These are phyloP conservation scores for Casuarius casuarius DNA, from an alignment of 2,113 vertebrate genomes.

Conservation along the genomic window DNA sequence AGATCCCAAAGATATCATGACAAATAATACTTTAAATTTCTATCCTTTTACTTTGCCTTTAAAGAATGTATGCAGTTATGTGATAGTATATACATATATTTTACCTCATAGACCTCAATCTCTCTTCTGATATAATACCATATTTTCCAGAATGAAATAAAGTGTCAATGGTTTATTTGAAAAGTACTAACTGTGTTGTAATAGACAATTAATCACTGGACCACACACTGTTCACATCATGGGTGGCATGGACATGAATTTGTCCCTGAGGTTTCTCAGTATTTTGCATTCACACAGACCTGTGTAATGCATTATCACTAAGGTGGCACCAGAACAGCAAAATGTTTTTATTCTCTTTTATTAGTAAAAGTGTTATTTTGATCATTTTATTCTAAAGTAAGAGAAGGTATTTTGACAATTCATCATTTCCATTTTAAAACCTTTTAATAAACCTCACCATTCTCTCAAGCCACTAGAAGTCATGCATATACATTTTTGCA, in stretches of 20 bases:
- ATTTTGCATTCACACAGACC: background rate
- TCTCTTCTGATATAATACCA: background rate
- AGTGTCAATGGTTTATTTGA: background rate
- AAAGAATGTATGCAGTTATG: rapidly evolving
- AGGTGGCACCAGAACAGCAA: background rate
- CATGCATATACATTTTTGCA: no score
- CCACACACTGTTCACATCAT: background rate
- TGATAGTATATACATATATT: background rate
- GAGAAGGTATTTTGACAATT: background rate
- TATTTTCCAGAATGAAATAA: background rate
- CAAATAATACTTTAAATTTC: background rate
- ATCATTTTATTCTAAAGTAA: background rate
- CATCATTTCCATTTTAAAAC: background rate
- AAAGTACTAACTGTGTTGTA: background rate
- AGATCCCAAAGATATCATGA: background rate
- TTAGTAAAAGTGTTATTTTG: background rate
- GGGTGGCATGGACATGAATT: background rate
- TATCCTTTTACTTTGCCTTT: background rate
- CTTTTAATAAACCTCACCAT: background rate
- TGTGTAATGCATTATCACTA: background rate
- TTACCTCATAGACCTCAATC: background rate
- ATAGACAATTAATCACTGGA: background rate
- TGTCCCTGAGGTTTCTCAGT: background rate
- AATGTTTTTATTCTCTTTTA: background rate
- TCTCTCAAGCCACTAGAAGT: background rate